Base-by-base conservation (phyloP, 2,797 vertebrate genomes). In the Chelon labrosus region DNA sequence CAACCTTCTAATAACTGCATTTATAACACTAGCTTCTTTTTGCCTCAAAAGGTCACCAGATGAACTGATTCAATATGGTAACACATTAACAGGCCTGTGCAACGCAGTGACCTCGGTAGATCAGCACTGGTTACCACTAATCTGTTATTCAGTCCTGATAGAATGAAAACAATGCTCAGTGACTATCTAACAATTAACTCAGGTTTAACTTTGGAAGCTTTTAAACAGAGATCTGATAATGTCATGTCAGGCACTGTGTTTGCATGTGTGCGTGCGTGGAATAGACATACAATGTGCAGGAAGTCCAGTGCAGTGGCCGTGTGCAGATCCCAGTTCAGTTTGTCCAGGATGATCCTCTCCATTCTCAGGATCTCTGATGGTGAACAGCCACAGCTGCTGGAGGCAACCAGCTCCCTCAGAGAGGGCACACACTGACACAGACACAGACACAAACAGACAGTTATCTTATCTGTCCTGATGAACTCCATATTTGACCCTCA, bases 331-430 rank as follows among this genome's bases (percentile, higher is more conserved):
- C 98, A 99, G 92, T 95, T 95, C 83, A 99, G 92, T 84, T 99
- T 99, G 94, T 99, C 97, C 93, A 99, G 93, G 92, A 99, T 92
- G 82, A 99, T 96, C 92, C 94, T 96, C 94, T 99, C 98, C 98
- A 99, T 99, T 84, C 98, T 94, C 87, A 97, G 92, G 73, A 99
- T 96, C 90, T 99, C 98, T 65, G 97, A 96, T 20, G 96, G 93
- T 78, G 97, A 98, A 87, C 97, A 99, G 84, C 97, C 97, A 90
- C 98, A 99, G 76, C 92, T 92, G 92, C 98, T 99, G 76, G 95
- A 95, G 90, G 90, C 92, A 57, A 91, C 97, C 88, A 99, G 90
- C 68, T 97, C 95, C 74, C 93, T 96, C 86, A 99, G 92, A 79
- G 95, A 91, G 56, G 97, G 98, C 89, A 99, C 96, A 91, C 92